phyloP scores from a whole-genome alignment of 2,797 vertebrate genomes.

The Molossus molossus region DNA sequence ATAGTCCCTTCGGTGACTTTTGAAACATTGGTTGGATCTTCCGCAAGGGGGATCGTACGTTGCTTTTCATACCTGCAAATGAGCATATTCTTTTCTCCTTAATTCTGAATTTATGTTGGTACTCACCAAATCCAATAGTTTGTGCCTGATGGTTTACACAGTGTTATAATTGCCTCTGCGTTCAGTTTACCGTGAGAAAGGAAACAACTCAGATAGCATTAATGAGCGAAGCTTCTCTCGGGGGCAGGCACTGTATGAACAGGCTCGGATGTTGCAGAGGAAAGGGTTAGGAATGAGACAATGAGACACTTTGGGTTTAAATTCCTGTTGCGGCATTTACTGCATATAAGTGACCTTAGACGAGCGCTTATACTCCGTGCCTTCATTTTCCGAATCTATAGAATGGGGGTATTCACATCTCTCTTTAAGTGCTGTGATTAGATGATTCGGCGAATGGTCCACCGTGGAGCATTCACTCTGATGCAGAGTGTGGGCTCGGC shows the following conservation, averaged over 20 bases:
- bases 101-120: conserved; percentile 51
- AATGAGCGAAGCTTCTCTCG: background rate
- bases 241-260: background rate
- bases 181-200: conserved; percentile 20
- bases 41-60: background rate
- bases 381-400: background rate
- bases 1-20: background rate
- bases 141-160: background rate
- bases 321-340: conserved; percentile 39
- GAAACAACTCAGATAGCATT: background rate
- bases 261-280: background rate
- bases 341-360: background rate
- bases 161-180: background rate
- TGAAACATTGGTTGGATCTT: background rate
- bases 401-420: background rate
- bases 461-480: rapidly evolving
- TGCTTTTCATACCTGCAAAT: background rate
- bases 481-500: background rate
- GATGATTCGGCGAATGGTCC: background rate
- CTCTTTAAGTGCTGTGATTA: background rate
- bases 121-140: background rate
- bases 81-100: background rate
- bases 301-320: background rate
- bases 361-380: background rate
- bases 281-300: conserved; percentile 7